phyloP scores from a whole-genome alignment of 2,113 vertebrate species.

The Lampris incognitus region DNA sequence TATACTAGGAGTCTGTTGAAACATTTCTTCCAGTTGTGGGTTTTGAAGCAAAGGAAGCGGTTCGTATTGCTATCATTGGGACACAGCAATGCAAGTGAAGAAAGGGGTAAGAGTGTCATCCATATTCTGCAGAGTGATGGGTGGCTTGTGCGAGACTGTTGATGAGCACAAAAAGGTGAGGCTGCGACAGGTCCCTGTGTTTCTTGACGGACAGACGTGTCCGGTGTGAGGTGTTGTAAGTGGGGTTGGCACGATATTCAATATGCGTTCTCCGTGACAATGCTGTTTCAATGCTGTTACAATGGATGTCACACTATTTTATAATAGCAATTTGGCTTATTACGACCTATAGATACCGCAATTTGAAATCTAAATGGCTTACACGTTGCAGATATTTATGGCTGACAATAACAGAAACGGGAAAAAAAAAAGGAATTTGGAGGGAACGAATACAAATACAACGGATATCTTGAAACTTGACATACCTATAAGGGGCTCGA shows the following conservation, averaged over 20 bases:
- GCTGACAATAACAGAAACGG: not conserved
- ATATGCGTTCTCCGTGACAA: not conserved
- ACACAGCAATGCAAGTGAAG: constrained; percentile 58
- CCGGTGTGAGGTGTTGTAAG: constrained; percentile 4
- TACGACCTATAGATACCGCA: not conserved
- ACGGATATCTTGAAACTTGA: too few species aligned
- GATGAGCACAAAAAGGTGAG: constrained; percentile 15
- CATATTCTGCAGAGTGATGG: constrained; percentile 41
- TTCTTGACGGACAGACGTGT: constrained; percentile 17
- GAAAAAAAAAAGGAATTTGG: not conserved
- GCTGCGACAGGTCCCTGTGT: constrained; percentile 29
- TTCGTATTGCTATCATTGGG: constrained; percentile 60
- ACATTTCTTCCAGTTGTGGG: not conserved
- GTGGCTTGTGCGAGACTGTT: constrained; percentile 32
- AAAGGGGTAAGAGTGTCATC: constrained; percentile 41
- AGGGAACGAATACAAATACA: too few species aligned
- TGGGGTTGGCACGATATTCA: constrained; percentile 71
- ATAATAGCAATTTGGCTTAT: too few species aligned
- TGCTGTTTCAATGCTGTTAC: not conserved
- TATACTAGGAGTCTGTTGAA: not conserved
- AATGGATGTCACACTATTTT: not conserved
- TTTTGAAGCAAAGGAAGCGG: constrained; percentile 11
- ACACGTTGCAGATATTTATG: not conserved
- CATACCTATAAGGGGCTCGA: too few species aligned
- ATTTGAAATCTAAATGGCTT: not conserved